These are phyloP conservation scores for Poeciliopsis turneri DNA, from an alignment of 2,797 vertebrate genomes.

Conservation along the genomic window DNA sequence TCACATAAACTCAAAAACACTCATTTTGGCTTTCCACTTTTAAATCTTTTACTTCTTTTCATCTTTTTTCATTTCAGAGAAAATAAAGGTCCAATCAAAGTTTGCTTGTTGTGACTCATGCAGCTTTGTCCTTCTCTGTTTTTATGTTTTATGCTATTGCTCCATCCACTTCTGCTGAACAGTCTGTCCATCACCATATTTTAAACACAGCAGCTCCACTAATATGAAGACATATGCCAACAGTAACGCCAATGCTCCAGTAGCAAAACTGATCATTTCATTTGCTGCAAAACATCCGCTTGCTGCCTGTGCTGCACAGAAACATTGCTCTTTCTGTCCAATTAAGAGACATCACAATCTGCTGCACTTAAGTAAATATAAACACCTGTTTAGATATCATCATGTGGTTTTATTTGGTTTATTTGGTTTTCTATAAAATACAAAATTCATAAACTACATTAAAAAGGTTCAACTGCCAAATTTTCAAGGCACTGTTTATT, in stretches of 20 bases:
- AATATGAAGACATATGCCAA: constrained; percentile 33
- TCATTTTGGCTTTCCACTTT: constrained; percentile 59
- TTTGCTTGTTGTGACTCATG: constrained; percentile 56
- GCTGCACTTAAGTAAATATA: constrained; percentile 25
- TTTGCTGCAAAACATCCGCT: constrained; percentile 24
- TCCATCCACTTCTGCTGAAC: constrained; percentile 54
- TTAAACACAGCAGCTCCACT: constrained; percentile 29
- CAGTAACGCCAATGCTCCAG: constrained; percentile 41
- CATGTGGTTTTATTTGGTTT: too few relatives aligned
- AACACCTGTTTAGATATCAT: constrained; percentile 11
- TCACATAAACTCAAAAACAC: constrained; percentile 48
- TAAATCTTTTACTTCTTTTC: constrained; percentile 18
- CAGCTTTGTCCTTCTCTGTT: constrained; percentile 49
- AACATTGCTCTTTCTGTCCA: constrained; percentile 19
- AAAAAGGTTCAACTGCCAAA: background rate
- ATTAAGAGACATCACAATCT: constrained; percentile 29
- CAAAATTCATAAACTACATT: background rate
- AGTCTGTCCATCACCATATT: constrained; percentile 45
- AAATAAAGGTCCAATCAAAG: constrained; percentile 39
- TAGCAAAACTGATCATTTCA: constrained; percentile 37
- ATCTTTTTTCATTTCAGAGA: constrained; percentile 35
- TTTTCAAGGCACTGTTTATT: background rate
- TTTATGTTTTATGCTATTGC: constrained; percentile 27
- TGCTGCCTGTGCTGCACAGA: constrained; percentile 22
- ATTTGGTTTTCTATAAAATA: background rate